Percentiles rank a stretch among this genome's conserved stretches.
phyloP scores from a whole-genome alignment of 2,888 invertebrate species.

The Polia nebulosa region DNA sequence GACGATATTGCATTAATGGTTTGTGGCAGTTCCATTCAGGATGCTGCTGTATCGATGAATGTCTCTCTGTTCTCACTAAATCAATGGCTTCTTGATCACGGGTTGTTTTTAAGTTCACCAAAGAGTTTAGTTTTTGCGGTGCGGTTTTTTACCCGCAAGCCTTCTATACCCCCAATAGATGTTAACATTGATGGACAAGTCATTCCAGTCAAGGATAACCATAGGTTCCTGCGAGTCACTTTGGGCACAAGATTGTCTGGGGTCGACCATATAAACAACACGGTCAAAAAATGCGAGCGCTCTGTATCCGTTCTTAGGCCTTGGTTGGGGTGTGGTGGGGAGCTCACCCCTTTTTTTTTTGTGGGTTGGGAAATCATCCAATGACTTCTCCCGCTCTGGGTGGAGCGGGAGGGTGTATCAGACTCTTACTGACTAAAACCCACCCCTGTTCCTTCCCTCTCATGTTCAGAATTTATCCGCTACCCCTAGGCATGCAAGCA shows the following conservation, averaged over 20 bases:
- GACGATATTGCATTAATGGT: too few species aligned
- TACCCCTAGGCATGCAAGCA: too few species aligned
- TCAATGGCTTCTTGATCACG: neutral
- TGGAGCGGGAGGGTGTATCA: too few species aligned
- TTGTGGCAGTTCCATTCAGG: too few species aligned
- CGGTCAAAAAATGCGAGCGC: constrained; percentile 10
- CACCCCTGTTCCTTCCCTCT: too few species aligned
- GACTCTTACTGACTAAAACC: too few species aligned
- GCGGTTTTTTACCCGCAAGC: neutral
- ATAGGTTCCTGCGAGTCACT: neutral
- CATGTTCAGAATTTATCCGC: too few species aligned
- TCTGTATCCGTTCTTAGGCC: neutral
- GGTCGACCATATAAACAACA: neutral
- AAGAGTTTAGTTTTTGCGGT: too few species aligned
- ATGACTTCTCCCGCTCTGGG: too few species aligned
- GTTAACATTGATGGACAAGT: neutral
- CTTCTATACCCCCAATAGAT: neutral
- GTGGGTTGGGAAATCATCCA: too few species aligned
- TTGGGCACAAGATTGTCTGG: neutral
- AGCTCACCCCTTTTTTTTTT: neutral
- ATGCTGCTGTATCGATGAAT: too few species aligned
- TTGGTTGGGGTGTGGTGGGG: neutral
- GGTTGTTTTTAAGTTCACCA: neutral
- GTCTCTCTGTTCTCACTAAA: too few species aligned
- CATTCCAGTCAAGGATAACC: neutral